Conservation (phyloP, 1,140 invertebrate species). For the Drosophila albomicans region DNA sequence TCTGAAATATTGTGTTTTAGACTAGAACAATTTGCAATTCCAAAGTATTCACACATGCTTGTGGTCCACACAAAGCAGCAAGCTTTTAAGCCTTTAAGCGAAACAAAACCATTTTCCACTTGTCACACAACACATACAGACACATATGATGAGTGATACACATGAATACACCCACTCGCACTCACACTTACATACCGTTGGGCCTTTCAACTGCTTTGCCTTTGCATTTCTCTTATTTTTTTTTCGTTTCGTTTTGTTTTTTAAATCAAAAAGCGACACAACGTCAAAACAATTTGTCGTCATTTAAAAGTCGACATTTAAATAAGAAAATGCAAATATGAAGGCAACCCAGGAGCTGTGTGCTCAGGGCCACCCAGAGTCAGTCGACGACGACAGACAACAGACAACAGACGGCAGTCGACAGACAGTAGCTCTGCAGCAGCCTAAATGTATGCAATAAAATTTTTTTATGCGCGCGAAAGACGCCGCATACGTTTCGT, state of each 20-base stretch:
- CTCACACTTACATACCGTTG: conserved; percentile 29
- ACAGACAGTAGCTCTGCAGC: conserved; percentile 40
- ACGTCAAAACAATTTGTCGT: conserved; percentile 83
- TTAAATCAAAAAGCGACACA: conserved; percentile 82
- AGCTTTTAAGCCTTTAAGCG: conserved; percentile 74
- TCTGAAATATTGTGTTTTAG: conserved; percentile 9
- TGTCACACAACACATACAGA: conserved; percentile 46
- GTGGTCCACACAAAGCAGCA: conserved; percentile 41
- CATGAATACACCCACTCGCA: conserved; percentile 22
- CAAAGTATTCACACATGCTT: conserved; percentile 18
- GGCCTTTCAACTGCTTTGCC: conserved; percentile 65
- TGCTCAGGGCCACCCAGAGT: conserved; percentile 18
- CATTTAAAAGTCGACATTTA: conserved; percentile 83
- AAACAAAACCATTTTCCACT: conserved; percentile 66
- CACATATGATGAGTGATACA: conserved; percentile 3
- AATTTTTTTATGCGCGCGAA: conserved; percentile 74
- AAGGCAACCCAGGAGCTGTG: conserved; percentile 30
- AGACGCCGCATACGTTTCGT: conserved; percentile 75
- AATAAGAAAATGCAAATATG: conserved; percentile 82
- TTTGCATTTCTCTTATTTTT: conserved; percentile 47
- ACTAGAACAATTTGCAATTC: conserved; percentile 36
- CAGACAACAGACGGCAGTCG: no score
- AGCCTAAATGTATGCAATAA: conserved; percentile 80
- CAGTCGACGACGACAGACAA: conserved; percentile 3
- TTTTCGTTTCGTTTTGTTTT: conserved; percentile 41